phyloP scores from a whole-genome alignment of 2,888 invertebrate genomes.

The Eurois occulta region DNA sequence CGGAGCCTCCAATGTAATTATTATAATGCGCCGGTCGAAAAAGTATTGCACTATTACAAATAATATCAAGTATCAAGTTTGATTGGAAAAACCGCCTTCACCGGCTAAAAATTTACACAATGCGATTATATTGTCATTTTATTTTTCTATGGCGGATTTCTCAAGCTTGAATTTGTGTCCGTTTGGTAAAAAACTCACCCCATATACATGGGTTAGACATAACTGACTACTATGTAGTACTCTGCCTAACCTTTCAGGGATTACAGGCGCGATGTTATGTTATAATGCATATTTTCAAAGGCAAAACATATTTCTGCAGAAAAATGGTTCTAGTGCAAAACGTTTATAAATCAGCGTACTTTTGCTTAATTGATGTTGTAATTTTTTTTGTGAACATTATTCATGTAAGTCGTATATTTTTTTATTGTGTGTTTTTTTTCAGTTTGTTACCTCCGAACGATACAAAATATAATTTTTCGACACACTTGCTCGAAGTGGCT shows the following conservation, averaged over 20 bases:
- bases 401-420: neutral
- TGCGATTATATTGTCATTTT: neutral
- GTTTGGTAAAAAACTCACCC: neutral
- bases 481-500: neutral
- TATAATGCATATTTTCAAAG: neutral
- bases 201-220: neutral
- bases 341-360: neutral
- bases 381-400: neutral
- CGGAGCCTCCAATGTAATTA: neutral
- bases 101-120: neutral
- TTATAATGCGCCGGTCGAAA: neutral
- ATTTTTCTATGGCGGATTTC: neutral
- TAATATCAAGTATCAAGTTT: neutral
- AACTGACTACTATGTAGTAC: neutral
- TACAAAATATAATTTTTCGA: neutral
- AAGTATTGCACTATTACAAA: neutral
- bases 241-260: neutral
- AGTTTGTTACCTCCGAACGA: neutral
- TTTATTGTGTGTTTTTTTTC: neutral
- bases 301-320: neutral
- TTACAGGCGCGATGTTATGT: neutral
- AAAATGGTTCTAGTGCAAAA: neutral
- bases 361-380: neutral
- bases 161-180: neutral
- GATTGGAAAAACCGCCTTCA: neutral